Evolutionary conservation across 2,888 invertebrate genomes (phyloP).

Genomic region (Thecophora atra): DNA sequence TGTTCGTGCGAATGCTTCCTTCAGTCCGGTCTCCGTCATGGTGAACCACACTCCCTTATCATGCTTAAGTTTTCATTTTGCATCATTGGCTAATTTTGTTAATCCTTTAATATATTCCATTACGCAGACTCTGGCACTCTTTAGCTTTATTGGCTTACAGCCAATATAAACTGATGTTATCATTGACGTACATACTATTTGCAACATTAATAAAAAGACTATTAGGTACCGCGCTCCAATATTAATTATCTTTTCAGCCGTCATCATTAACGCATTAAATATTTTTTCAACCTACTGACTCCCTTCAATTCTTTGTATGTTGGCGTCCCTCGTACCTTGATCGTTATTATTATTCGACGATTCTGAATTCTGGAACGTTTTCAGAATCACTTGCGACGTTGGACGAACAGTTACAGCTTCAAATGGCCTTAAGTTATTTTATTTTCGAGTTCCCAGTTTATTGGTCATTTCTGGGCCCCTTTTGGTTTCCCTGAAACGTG

Average conservation of each 20-base stretch:
- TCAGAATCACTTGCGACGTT: no score
- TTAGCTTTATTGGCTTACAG: neutral
- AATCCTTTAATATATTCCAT: neutral
- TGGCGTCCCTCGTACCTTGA: neutral
- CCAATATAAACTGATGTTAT: neutral
- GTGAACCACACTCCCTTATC: neutral
- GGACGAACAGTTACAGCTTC: no score
- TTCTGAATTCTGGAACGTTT: neutral
- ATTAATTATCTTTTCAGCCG: neutral
- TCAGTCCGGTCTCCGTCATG: neutral
- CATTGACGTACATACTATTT: no score
- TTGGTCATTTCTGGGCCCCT: no score
- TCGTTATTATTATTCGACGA: neutral
- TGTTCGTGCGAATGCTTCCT: no score
- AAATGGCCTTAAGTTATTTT: no score
- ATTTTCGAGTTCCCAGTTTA: no score
- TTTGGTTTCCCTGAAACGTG: no score
- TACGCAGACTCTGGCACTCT: neutral
- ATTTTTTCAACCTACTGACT: no score
- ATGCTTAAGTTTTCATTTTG: neutral
- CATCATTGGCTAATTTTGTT: neutral
- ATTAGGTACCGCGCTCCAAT: neutral
- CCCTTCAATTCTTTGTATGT: neutral
- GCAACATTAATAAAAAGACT: no score
- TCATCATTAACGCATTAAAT: neutral